phyloP scores from a whole-genome alignment of 2,888 invertebrate genomes.

The Platycnemis pennipes region DNA sequence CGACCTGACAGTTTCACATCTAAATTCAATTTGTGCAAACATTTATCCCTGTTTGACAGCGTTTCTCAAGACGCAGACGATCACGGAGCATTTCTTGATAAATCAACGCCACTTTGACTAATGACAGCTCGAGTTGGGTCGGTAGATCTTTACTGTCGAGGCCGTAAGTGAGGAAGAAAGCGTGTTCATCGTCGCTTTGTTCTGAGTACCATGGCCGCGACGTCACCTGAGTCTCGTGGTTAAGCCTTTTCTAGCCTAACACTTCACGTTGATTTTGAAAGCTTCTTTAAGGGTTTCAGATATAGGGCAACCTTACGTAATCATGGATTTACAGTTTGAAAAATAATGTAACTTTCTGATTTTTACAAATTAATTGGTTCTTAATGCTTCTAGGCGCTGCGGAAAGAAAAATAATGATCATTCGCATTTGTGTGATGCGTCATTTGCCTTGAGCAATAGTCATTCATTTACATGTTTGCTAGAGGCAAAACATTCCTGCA shows the following conservation, averaged over 20 bases:
- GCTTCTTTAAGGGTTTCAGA: too few species aligned
- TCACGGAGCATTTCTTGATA: background rate
- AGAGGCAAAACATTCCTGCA: background rate
- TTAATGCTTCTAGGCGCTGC: background rate
- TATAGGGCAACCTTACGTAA: too few species aligned
- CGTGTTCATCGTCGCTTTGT: background rate
- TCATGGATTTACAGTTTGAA: too few species aligned
- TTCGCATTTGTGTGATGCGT: background rate
- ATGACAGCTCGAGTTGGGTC: background rate
- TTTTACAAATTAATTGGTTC: background rate
- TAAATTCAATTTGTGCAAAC: constrained; percentile 13
- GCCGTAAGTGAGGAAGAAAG: background rate
- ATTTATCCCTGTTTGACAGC: constrained; percentile 24
- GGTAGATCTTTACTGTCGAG: background rate
- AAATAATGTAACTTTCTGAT: background rate
- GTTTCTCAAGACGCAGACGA: background rate
- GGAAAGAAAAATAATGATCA: background rate
- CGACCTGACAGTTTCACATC: background rate
- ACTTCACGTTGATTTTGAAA: too few species aligned
- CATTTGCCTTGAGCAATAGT: background rate
- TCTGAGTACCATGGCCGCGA: background rate
- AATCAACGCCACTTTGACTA: constrained; percentile 40
- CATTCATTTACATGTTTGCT: background rate
- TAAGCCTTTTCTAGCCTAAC: background rate
- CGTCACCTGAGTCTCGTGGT: background rate